Evolutionary conservation across 37 sponge, comb jelly and placozoan species (phyloP).

Genomic region (Amphimedon queenslandica): DNA sequence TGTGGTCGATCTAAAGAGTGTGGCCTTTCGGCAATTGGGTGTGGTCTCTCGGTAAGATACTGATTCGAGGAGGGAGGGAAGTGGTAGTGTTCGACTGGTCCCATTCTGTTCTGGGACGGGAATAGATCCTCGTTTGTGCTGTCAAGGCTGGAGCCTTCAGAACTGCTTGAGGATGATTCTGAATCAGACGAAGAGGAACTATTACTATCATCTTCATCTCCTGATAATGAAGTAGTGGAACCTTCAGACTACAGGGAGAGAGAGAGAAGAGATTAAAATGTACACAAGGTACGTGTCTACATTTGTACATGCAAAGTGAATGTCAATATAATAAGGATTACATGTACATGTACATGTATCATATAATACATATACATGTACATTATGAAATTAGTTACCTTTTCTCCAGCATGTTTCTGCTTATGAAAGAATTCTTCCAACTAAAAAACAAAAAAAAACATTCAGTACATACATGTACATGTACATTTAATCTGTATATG

Average conservation of each 20-base stretch:
- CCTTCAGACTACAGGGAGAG: slow-evolving; percentile 32
- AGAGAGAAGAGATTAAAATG: not conserved
- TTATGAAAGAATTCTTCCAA: slow-evolving; percentile 50
- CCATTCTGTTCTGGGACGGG: not conserved
- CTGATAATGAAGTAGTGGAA: slow-evolving; percentile 25
- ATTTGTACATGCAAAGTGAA: not conserved
- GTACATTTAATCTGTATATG: not conserved
- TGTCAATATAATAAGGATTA: not conserved
- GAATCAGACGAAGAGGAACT: not conserved
- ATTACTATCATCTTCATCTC: not conserved
- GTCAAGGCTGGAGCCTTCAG: slow-evolving; percentile 5
- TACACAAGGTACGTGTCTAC: not conserved
- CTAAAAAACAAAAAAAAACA: not conserved
- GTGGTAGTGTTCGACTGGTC: not conserved
- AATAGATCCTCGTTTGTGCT: slow-evolving; percentile 19
- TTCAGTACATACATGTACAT: too few relatives aligned
- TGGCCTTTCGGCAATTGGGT: not conserved
- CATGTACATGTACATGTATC: not conserved
- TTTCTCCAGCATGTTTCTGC: slow-evolving; percentile 59
- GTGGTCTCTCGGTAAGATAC: too few relatives aligned
- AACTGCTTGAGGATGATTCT: not conserved
- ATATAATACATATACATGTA: not conserved
- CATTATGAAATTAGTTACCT: slow-evolving; percentile 3
- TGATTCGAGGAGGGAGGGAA: too few relatives aligned
- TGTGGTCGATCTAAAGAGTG: slow-evolving; percentile 2